Evolutionary conservation across 2,113 vertebrate genomes (phyloP).

Genomic region (Marcusenius ussheri): DNA sequence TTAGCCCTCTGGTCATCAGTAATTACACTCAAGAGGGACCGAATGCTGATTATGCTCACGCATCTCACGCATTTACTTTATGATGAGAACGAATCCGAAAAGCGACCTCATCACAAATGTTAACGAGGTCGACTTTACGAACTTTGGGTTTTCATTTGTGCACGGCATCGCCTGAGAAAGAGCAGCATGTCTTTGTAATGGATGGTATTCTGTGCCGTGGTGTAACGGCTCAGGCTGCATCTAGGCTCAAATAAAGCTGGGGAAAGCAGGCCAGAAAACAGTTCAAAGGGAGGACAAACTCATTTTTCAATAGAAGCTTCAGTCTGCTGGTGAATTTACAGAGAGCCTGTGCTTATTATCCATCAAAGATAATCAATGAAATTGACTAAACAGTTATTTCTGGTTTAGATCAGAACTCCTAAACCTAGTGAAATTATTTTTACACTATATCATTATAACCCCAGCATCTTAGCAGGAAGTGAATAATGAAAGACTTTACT

Average conservation of each 20-base stretch:
- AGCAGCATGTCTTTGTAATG: background rate
- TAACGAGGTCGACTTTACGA: background rate
- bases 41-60: background rate
- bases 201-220: background rate
- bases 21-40: background rate
- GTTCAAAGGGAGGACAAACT: background rate
- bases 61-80: background rate
- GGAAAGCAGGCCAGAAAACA: background rate
- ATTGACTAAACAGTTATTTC: background rate
- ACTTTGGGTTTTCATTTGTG: background rate
- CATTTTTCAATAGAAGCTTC: background rate
- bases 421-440: background rate
- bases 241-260: background rate
- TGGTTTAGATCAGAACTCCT: background rate
- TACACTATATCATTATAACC: background rate
- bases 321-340: background rate
- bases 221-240: background rate
- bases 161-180: background rate
- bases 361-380: conserved; percentile 7
- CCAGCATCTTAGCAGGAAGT: background rate
- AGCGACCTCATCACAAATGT: background rate
- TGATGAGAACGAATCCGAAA: background rate
- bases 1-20: background rate
- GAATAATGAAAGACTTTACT: background rate
- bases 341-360: background rate